Evolutionary conservation across 2,888 invertebrate species (phyloP), one percentile per base, ranked within the genome.

Genomic region (Helleia helle): DNA sequence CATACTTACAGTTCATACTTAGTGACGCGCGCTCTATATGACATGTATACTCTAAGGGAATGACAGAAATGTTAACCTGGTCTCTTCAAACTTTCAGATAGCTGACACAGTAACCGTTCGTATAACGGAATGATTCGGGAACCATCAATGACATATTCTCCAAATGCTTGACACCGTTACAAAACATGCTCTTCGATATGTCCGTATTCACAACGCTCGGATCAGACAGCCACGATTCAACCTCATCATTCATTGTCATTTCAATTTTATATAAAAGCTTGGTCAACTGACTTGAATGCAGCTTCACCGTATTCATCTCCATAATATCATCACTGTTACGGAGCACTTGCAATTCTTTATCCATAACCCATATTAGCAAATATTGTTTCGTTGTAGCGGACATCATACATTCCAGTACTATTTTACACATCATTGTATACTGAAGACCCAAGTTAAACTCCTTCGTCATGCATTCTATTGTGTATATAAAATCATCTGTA

Each of bases 321-420:
- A 62, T 48, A 3, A 68, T 61, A 4, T 60, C n/a, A n/a, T n/a
- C 60, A 26, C 45, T 65, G 31, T 72, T 71, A 44, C 70, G 67
- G 8, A 87, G 56, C 8, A 89, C 71, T 58, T 87, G 77, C 8
- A 90, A 62, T 43, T 87, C 81, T 52, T 87, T 88, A 54, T 90
- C 90, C 65, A 90, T 80, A 1, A 90, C 69, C 89, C 89, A 89
- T 30, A 90, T 64, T 1, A 89, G 62, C 15, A 90, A 47, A 58
- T 80, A 87, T 50, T 89, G 84, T 40, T 70, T 84, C 24, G 76
- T 71, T 11, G 61, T 54, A 1, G 74, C 57, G 0, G 83, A 70
- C 40, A 80, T 54, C 18, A 70, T 67, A 52, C 86, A 87, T 62
- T 79, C 81, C 22, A 90, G 57, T 17, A 89, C 65, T 26, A 89